Conservation (phyloP, 2,113 vertebrate species). For the Oncorhynchus gorbuscha region DNA sequence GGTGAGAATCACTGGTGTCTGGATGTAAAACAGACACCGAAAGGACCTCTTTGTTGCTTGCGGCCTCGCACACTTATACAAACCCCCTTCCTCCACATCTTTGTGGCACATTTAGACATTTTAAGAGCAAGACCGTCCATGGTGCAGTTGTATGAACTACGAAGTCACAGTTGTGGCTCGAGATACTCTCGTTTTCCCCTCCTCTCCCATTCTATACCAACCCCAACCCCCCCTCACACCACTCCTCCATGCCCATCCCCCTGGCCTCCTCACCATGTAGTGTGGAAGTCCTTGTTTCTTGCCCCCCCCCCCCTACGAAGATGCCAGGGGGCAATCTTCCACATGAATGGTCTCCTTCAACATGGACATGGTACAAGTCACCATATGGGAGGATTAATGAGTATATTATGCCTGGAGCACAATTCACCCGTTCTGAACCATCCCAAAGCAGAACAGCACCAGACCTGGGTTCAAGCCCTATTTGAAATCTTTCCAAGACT, state of each 20-base stretch:
- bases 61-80: conserved; percentile 28
- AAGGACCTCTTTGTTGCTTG: conserved; percentile 63
- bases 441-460: conserved; percentile 35
- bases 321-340: conserved; percentile 49
- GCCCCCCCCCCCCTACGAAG: conserved; percentile 27
- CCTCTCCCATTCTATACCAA: background rate
- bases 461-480: conserved; percentile 44
- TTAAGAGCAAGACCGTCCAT: conserved; percentile 27
- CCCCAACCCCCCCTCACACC: background rate
- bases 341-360: conserved; percentile 53
- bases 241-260: conserved; percentile 7
- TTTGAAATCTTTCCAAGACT: conserved; percentile 36
- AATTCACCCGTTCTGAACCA: conserved; percentile 58
- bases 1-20: conserved; percentile 31
- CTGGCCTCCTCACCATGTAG: conserved; percentile 12
- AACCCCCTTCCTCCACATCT: conserved; percentile 50
- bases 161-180: conserved; percentile 16
- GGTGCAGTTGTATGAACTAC: conserved; percentile 9
- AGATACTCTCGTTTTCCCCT: conserved; percentile 10
- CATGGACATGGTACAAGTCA: conserved; percentile 57
- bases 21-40: conserved; percentile 43
- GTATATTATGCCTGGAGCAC: conserved; percentile 52
- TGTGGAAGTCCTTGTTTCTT: conserved; percentile 43
- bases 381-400: conserved; percentile 75
- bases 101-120: conserved; percentile 55